Percentiles rank a stretch among this genome's conserved stretches.
Conservation (phyloP, 2,113 vertebrate genomes). For the Microtus oregoni region DNA sequence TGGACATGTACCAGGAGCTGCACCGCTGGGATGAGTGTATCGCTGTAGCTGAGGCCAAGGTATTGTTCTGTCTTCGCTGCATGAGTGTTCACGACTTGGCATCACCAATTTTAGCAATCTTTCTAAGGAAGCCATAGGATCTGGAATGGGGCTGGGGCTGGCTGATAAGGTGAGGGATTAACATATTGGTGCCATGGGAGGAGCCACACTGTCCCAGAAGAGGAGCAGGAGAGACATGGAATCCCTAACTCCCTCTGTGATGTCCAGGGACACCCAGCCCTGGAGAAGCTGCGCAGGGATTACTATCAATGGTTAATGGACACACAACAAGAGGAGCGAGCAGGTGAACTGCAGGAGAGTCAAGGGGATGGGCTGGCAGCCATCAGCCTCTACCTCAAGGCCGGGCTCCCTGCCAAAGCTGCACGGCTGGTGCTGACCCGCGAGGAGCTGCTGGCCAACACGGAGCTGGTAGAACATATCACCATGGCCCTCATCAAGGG, state of each 20-base stretch:
- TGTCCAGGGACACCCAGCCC: constrained; percentile 91
- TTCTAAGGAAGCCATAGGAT: background rate
- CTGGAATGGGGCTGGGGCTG: background rate
- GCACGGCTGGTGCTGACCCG: constrained; percentile 90
- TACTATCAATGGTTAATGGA: constrained; percentile 95
- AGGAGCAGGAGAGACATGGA: background rate
- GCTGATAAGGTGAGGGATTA: background rate
- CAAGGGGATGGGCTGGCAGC: constrained; percentile 92
- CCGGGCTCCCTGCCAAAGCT: constrained; percentile 95
- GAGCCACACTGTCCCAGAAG: background rate
- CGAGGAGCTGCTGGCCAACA: constrained; percentile 88
- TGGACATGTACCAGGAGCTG: constrained; percentile 98
- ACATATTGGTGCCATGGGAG: background rate
- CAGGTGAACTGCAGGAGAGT: constrained; percentile 94
- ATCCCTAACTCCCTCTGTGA: background rate
- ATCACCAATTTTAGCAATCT: background rate
- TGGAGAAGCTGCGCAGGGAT: constrained; percentile 89
- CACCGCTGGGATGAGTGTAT: constrained; percentile 99
- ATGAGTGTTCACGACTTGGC: background rate
- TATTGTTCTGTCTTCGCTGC: constrained; percentile 75
- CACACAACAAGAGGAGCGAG: constrained; percentile 95
- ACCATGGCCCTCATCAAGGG: constrained; percentile 91
- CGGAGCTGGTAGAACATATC: constrained; percentile 89
- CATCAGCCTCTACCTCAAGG: constrained; percentile 93
- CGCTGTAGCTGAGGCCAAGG: constrained; percentile 94